phyloP scores from a whole-genome alignment of 2,797 vertebrate species.

The Loris lydekkerianus region DNA sequence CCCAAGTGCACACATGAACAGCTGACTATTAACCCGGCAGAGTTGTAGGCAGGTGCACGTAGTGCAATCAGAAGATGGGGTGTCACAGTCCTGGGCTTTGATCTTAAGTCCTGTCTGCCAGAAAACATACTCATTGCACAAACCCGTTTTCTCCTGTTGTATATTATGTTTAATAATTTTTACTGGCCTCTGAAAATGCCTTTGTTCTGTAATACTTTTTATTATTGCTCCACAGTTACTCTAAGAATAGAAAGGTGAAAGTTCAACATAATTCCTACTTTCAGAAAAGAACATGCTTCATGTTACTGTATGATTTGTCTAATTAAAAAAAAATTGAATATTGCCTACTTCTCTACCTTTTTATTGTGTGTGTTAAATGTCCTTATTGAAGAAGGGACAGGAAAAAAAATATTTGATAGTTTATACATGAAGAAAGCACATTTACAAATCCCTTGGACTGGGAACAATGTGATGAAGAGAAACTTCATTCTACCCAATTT shows the following conservation, averaged over 20 bases:
- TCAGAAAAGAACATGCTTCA: background rate
- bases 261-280: background rate
- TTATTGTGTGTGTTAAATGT: background rate
- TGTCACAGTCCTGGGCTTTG: background rate
- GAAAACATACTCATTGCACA: background rate
- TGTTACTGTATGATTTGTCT: rapidly evolving
- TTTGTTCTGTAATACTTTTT: background rate
- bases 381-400: background rate
- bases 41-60: background rate
- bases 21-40: background rate
- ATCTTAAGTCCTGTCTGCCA: background rate
- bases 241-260: background rate
- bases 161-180: background rate
- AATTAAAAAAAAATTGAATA: background rate
- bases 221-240: background rate
- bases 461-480: background rate
- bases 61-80: background rate
- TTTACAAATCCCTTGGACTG: background rate
- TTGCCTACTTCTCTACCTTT: background rate
- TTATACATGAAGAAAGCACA: background rate
- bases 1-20: background rate
- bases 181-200: slow-evolving; percentile 2
- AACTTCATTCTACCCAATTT: background rate
- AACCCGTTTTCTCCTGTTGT: background rate
- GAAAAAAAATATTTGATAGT: background rate